A percentile compares a stretch with the other conserved stretches of the same genome.
Conservation (phyloP, 2,888 invertebrate species). For the Drosophila sordidula region DNA sequence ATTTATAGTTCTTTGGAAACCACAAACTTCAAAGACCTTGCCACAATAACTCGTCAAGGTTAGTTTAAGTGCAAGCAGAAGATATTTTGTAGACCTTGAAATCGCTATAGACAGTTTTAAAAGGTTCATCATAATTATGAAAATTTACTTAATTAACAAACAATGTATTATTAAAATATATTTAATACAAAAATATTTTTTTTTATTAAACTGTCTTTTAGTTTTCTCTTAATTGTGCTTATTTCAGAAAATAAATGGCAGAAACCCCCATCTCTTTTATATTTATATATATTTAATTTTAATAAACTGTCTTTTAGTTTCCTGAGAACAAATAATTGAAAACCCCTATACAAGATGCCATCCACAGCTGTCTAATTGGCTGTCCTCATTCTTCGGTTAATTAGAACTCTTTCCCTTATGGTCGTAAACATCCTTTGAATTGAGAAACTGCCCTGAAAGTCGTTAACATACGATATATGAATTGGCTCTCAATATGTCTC, state of each 20-base stretch:
- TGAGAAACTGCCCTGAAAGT: constrained; percentile 15
- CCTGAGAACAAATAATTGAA: no score
- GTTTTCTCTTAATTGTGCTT: no score
- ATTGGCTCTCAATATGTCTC: constrained; percentile 50
- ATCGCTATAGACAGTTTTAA: background rate
- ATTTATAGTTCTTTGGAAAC: constrained; percentile 3
- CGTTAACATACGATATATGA: constrained; percentile 40
- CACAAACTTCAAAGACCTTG: constrained; percentile 1
- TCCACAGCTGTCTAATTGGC: constrained; percentile 5
- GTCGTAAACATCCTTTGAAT: constrained; percentile 23
- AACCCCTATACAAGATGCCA: no score
- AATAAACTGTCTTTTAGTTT: no score
- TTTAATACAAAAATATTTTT: no score
- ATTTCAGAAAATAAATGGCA: no score
- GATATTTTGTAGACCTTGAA: background rate
- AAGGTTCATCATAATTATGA: background rate
- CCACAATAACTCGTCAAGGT: background rate
- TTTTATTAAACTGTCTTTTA: no score
- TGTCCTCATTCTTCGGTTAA: constrained; percentile 12
- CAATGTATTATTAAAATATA: no score
- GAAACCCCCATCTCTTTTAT: no score
- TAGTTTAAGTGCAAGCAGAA: constrained; percentile 2
- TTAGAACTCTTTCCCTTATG: constrained; percentile 2
- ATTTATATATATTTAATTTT: no score
- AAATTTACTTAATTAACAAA: no score